phyloP scores from a whole-genome alignment of 1,140 invertebrate genomes.

The Drosophila pallidifrons region DNA sequence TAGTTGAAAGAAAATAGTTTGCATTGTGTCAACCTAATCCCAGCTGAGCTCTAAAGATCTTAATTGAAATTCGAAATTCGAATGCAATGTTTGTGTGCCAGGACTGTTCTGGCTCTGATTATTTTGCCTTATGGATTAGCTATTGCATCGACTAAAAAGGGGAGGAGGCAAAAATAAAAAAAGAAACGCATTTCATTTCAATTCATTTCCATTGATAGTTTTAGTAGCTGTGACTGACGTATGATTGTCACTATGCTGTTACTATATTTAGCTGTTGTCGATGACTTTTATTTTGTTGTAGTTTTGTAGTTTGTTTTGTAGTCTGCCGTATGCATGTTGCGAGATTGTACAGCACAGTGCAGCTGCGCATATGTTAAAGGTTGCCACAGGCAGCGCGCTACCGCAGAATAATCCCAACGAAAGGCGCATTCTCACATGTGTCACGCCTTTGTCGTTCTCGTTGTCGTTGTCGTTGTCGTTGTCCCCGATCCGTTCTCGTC shows the following conservation, averaged over 20 bases:
- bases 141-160: slow-evolving; percentile 2
- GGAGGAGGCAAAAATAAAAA: no score
- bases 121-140: slow-evolving; percentile 21
- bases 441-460: slow-evolving; percentile 19
- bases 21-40: background rate
- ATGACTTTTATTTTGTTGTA: slow-evolving; percentile 60
- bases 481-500: slow-evolving; percentile 7
- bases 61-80: background rate
- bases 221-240: no score
- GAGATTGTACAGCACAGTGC: slow-evolving; percentile 21
- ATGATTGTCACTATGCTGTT: background rate
- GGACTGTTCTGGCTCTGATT: background rate
- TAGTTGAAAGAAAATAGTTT: background rate
- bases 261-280: slow-evolving; percentile 70
- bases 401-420: slow-evolving; percentile 76
- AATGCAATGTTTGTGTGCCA: background rate
- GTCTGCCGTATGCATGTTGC: slow-evolving; percentile 13
- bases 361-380: slow-evolving; percentile 32
- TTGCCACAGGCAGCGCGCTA: slow-evolving; percentile 14
- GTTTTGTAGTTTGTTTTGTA: no score
- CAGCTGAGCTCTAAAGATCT: background rate
- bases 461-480: no score
- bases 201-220: no score
- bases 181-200: no score
- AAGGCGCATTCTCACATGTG: slow-evolving; percentile 73